phyloP scores from a whole-genome alignment of 2,797 vertebrate species.

The Microctenopoma steveboyesi region DNA sequence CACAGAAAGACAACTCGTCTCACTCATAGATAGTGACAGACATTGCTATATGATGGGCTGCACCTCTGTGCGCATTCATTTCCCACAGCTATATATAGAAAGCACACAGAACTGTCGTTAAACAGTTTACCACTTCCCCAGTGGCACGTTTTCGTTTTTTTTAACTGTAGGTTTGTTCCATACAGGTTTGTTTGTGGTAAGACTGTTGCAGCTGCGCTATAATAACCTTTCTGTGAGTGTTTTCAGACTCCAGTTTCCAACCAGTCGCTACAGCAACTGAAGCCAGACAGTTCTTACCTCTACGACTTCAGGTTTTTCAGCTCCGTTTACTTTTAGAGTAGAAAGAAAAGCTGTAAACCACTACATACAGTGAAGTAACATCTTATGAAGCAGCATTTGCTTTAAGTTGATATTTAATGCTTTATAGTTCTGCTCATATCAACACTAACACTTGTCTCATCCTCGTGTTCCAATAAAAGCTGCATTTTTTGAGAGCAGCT shows the following conservation, averaged over 20 bases:
- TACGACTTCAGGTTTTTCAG: constrained; percentile 59
- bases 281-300: constrained; percentile 63
- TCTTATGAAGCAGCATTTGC: background rate
- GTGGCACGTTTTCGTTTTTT: background rate
- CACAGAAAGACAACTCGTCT: background rate
- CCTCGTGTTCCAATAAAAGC: constrained; percentile 19
- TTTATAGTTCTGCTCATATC: constrained; percentile 2
- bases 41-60: background rate
- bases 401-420: constrained; percentile 6
- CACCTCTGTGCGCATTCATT: constrained; percentile 17
- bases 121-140: constrained; percentile 43
- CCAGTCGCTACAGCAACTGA: constrained; percentile 74
- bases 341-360: constrained; percentile 28
- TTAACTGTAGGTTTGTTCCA: constrained; percentile 34
- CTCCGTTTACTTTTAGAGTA: constrained; percentile 58
- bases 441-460: constrained; percentile 13
- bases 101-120: constrained; percentile 5
- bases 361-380: background rate
- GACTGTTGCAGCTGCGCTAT: constrained; percentile 44
- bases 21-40: constrained; percentile 1
- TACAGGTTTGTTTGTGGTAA: constrained; percentile 43
- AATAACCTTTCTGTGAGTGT: constrained; percentile 55
- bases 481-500: background rate
- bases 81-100: constrained; percentile 38
- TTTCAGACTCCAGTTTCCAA: constrained; percentile 52